These are phyloP conservation scores for Macropis europaea DNA, from an alignment of 2,888 invertebrate species.

Conservation along the genomic window DNA sequence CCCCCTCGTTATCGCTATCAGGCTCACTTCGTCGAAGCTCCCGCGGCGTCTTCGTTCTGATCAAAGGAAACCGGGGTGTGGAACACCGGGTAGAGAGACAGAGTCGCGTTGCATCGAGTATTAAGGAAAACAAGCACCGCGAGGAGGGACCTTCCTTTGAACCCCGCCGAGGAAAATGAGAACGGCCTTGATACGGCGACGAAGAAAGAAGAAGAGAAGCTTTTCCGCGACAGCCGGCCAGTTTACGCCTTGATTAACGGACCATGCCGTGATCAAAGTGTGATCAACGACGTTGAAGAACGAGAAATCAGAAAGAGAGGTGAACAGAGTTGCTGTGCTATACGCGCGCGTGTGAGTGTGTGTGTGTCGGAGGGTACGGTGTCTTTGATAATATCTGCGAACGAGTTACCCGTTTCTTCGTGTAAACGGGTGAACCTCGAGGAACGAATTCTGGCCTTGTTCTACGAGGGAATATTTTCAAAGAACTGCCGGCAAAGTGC, in stretches of 20 bases:
- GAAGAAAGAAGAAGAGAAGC: slow-evolving; percentile 25
- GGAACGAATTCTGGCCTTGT: too few species aligned
- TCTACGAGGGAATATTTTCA: too few species aligned
- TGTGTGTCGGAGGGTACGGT: too few species aligned
- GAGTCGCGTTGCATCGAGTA: slow-evolving; percentile 54
- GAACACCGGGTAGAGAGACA: slow-evolving; percentile 36
- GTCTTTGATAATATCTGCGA: too few species aligned
- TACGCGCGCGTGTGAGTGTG: too few species aligned
- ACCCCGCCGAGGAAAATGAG: slow-evolving; percentile 44
- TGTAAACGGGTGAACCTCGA: too few species aligned
- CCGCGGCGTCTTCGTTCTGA: slow-evolving; percentile 26
- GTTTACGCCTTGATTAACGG: slow-evolving; percentile 53
- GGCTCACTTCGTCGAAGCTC: slow-evolving; percentile 2
- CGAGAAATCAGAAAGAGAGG: slow-evolving; percentile 23
- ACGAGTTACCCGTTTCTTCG: too few species aligned
- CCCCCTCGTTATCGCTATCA: not conserved
- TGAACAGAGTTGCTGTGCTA: too few species aligned
- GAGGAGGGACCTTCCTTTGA: slow-evolving; percentile 40
- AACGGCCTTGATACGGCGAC: slow-evolving; percentile 33
- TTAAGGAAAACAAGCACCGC: slow-evolving; percentile 47
- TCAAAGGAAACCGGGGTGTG: slow-evolving; percentile 40
- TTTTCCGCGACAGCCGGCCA: not conserved
- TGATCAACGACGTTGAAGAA: slow-evolving; percentile 18
- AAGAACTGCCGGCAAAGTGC: too few species aligned
- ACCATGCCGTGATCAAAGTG: slow-evolving; percentile 40